Percentiles rank a stretch among this genome's conserved stretches.
Evolutionary conservation across 2,888 invertebrate species (phyloP).

Genomic region (Marasmarcha lunaedactyla): DNA sequence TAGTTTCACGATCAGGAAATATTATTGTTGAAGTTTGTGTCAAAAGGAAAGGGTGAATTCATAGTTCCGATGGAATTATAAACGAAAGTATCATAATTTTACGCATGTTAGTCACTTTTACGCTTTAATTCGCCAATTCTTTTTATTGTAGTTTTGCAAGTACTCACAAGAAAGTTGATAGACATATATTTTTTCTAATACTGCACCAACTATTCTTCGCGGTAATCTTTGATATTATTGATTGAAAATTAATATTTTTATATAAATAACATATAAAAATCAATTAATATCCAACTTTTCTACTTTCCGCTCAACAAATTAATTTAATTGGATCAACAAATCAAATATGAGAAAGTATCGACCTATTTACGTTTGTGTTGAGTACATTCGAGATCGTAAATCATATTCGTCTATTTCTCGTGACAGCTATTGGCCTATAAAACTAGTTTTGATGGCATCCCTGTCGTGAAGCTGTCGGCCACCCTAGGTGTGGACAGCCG

Average conservation of each 20-base stretch:
- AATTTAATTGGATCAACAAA: background rate
- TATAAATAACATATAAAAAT: too few species aligned
- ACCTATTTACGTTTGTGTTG: background rate
- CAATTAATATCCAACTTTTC: too few species aligned
- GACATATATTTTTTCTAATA: too few species aligned
- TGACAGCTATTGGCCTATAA: constrained; percentile 29
- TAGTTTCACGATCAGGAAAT: constrained; percentile 57
- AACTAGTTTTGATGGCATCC: constrained; percentile 31
- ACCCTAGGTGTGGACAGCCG: constrained; percentile 51
- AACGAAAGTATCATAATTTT: constrained; percentile 27
- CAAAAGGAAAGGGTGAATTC: constrained; percentile 45
- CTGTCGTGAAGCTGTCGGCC: constrained; percentile 35
- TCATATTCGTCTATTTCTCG: constrained; percentile 20
- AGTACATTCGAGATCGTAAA: constrained; percentile 12
- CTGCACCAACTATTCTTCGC: too few species aligned
- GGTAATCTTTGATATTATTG: too few species aligned
- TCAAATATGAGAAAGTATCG: background rate
- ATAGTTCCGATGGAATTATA: constrained; percentile 13
- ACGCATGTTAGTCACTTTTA: constrained; percentile 21
- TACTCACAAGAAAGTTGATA: too few species aligned
- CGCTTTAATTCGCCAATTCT: background rate
- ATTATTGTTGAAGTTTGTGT: constrained; percentile 30
- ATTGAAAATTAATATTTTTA: too few species aligned
- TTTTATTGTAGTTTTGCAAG: too few species aligned
- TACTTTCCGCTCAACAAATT: too few species aligned